These are phyloP conservation scores for Schizopygopsis malacanthus DNA, from an alignment of 2,797 vertebrate species.

Conservation along the genomic window DNA sequence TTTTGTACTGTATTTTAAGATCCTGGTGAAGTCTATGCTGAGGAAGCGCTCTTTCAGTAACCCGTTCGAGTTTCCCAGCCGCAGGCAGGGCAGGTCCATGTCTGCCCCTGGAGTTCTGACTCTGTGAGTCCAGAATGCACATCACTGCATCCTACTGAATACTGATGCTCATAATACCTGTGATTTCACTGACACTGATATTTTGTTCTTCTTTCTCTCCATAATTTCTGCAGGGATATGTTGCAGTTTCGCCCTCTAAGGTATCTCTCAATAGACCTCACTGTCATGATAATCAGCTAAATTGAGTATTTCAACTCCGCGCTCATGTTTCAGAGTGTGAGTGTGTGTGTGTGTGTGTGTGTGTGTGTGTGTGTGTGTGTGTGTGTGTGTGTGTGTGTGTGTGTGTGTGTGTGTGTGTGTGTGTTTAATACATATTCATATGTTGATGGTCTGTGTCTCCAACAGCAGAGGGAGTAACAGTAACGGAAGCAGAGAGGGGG, in stretches of 20 bases:
- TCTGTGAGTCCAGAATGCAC: slow-evolving; percentile 80
- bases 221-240: slow-evolving; percentile 79
- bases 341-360: background rate
- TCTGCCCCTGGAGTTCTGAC: slow-evolving; percentile 92
- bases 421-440: background rate
- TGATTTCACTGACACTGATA: slow-evolving; percentile 25
- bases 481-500: slow-evolving; percentile 77
- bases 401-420: background rate
- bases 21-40: slow-evolving; percentile 96
- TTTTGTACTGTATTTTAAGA: slow-evolving; percentile 72
- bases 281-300: background rate
- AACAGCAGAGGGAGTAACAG: slow-evolving; percentile 71
- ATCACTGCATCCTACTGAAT: background rate
- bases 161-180: slow-evolving; percentile 53
- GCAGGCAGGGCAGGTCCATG: slow-evolving; percentile 89
- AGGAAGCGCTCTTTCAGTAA: slow-evolving; percentile 96
- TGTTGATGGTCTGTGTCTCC: slow-evolving; percentile 52
- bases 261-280: slow-evolving; percentile 69
- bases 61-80: slow-evolving; percentile 86
- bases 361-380: background rate
- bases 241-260: slow-evolving; percentile 82
- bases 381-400: background rate
- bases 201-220: slow-evolving; percentile 13
- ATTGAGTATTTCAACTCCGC: background rate
- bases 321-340: background rate